Base-by-base conservation (phyloP, 2,797 vertebrate species). In the Alca torda region DNA sequence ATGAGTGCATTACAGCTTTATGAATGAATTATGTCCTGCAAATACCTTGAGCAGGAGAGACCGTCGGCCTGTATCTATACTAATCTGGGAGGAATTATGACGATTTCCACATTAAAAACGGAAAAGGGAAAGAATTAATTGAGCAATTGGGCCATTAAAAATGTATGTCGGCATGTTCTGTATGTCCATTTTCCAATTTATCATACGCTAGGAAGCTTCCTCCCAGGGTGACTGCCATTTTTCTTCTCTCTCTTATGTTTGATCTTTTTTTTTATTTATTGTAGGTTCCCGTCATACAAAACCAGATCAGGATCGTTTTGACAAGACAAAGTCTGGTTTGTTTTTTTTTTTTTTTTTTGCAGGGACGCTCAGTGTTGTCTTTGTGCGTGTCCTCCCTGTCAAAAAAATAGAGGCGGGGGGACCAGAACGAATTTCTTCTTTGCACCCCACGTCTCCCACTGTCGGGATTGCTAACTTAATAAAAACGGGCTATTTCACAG, bases 1-100 rank as follows among this genome's bases (percentile, higher is more conserved):
- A 99, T 99, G 98, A 98, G 97, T 98, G 98, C 98, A 99, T 99
- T 99, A 99, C 94, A 96, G 98, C 98, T 99, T 99, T 99, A 99
- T 99, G 99, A 99, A 99, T 99, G 99, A 99, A 99, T 99, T 99
- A 99, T 99, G 98, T 98, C 98, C 98, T 96, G 98, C 99, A 99
- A 99, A 99, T 99, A 99, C 99, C 98, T 99, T 99, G 98, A 99
- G 98, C 98, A 99, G 98, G 98, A 98, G 98, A 98, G 98, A 98
- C 98, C 98, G 98, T 99, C 99, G 98, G 98, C 96, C 96, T 92
- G 96, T 98, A 98, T 99, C 99, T 99, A 97, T 98, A 98, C 98
- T 99, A 99, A 99, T 99, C 99, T 99, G 98, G 97, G 98, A 99
- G 98, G 98, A 99, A 99, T 99, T 99, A 99, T 99, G 99, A 99